Base-by-base conservation (phyloP, 2,888 invertebrate species). In the Macrosiphum euphorbiae region DNA sequence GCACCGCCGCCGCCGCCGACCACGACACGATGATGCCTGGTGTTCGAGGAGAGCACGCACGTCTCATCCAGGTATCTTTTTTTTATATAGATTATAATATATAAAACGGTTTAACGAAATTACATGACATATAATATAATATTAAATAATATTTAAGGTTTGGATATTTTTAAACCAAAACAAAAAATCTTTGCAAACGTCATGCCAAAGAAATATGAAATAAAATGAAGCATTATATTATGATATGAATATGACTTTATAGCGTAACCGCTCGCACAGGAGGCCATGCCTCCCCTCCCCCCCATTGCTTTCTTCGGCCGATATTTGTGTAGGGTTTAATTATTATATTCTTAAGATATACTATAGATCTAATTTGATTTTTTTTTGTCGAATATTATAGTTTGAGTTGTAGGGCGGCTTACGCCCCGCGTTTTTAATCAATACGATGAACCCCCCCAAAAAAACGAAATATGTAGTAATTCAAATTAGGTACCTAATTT, bases 41-140 rank as follows among this genome's bases (percentile, higher is more conserved):
- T 61, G 86, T 61, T 58, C 61, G 41, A 44, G 55, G 84, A 44
- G 44, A 28, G n/a, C 90, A 90, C 35, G 90, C 35, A 16, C 86
- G 47, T 44, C 28, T 28, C 86, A 2, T 78, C n/a, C 20, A 16
- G 0, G 13, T 8, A 47, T 47, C 47, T 47, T 47, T 47, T 11
- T 44, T 47, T 47, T 0, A 1, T 47, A 28, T 67, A 67, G n/a
- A 67, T 35, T 16, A 20, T 67, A n/a, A 67, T 67, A 20, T 67
- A 35, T n/a, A 61, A 89, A 89, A 89, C 61, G 89, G 61, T 89
- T 89, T 67, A 67, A 16, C 16, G 16, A 35, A 35, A 16, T 16
- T 20, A 20, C 5, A 35, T 35, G 67, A 35, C 16, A 35, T 10
- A 20, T 55, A 47, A 20, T 55, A 47, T 7, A 16, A 35, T 67